Evolutionary conservation across 2,797 vertebrate species (phyloP), one percentile per base, ranked within the genome.

Genomic region (Merluccius polli): DNA sequence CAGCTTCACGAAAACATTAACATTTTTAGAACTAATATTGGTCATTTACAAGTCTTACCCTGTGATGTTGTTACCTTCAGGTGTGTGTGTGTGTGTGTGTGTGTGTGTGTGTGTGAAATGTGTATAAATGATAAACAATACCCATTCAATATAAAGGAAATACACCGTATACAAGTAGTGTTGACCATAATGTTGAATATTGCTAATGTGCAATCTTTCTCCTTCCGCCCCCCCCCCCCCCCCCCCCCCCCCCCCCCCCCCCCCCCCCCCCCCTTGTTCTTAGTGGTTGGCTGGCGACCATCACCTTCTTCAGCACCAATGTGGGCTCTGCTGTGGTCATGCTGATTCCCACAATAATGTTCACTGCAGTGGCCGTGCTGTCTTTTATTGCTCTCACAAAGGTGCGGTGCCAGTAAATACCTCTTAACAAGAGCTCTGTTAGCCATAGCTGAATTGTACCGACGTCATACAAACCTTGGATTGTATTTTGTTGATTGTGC

Each of bases 251-350:
- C 8, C 67, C 69, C 76, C 59, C 75, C 15, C 59, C 48, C n/a
- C n/a, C n/a, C n/a, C n/a, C n/a, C n/a, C n/a, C n/a, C n/a, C n/a
- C n/a, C n/a, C n/a, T n/a, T 24, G 75, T 77, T 78, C 1, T 70
- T 90, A 99, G 98, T 0, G 98, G 98, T 83, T 99, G 98, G 98
- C 95, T 99, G 16, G 98, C 97, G 41, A 96, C 98, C 0, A 97
- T 99, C 89, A 94, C 95, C 79, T 99, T 98, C 93, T 98, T 99
- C 1, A 95, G 97, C 88, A 99, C 95, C 81, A 99, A 98, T 4
- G 83, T 98, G 1, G 98, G 97, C 80, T 95, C 98, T 0, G 98
- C 97, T 0, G 95, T 99, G 73, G 96, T 99, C 76, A 99, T 99
- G 98, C 92, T 99, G 85, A 97, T 99, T 80, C 98, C 98, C 72